Percentiles rank a stretch among this genome's conserved stretches.
Evolutionary conservation across 35 echinoderm and acorn worm genomes (phyloP).

Genomic region (Diadema setosum): DNA sequence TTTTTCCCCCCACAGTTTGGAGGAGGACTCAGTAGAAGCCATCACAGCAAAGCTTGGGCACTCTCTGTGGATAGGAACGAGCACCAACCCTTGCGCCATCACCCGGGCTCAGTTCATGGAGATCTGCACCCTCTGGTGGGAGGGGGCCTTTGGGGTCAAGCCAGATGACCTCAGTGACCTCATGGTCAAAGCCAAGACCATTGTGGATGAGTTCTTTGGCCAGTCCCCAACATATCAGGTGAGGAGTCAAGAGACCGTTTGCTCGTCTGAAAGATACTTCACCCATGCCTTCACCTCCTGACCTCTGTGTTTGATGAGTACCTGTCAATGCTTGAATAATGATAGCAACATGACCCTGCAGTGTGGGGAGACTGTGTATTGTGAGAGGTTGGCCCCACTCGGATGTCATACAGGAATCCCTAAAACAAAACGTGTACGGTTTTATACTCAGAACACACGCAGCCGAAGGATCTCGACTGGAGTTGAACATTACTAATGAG

Average conservation of each 20-base stretch:
- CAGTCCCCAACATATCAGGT: constrained; percentile 9
- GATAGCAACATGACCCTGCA: too few species aligned
- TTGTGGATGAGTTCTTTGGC: background rate
- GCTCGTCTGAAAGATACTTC: background rate
- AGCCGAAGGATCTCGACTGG: too few species aligned
- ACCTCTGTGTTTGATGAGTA: too few species aligned
- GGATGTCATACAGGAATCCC: too few species aligned
- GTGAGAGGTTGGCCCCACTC: too few species aligned
- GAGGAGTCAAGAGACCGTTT: background rate
- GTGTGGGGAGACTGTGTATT: too few species aligned
- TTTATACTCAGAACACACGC: too few species aligned
- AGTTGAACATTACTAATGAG: too few species aligned
- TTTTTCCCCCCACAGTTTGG: constrained; percentile 6
- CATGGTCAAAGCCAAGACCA: background rate
- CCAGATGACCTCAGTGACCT: background rate
- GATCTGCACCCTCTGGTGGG: background rate
- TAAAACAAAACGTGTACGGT: too few species aligned
- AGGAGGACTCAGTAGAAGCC: background rate
- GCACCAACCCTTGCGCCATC: constrained; percentile 50
- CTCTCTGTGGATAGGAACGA: constrained; percentile 51
- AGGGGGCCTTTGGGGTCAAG: background rate
- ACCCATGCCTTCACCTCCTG: too few species aligned
- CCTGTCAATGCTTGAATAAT: too few species aligned
- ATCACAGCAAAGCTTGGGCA: background rate
- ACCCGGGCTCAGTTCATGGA: constrained; percentile 65